Base-by-base conservation (phyloP, 2,888 invertebrate genomes). In the Agrenia bidenticulata region DNA sequence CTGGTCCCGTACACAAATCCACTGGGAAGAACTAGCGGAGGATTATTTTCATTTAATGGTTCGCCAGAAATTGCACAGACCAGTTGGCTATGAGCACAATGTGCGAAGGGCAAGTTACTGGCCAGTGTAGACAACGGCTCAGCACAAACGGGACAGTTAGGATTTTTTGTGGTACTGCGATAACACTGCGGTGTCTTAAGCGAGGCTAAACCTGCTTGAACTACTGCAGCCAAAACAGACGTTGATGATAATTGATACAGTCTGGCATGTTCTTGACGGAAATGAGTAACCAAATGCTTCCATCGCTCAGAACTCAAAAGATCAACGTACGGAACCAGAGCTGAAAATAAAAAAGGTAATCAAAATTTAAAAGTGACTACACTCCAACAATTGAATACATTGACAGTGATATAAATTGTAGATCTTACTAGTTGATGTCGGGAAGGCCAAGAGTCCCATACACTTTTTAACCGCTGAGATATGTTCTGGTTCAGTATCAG, bases 21-120 rank as follows among this genome's bases (percentile, higher is more conserved):
- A 82, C 98, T 98, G 69, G 99, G 99, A 82, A 99, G 85, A 88
- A 96, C 94, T 89, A 98, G 92, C 13, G 97, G 97, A 77, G 93
- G 94, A 83, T 98, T 97, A 81, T 98, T 91, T 80, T 98, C 97
- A 82, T 99, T 96, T 77, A 99, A 85, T 55, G 94, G 90, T 77
- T 89, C 85, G 27, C 94, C 92, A 67, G 92, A 91, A 77, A 97
- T 88, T 78, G 86, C 84, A 81, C 98, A 99, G 78, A 97, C 91
- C 61, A 97, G 86, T 61, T 94, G 87, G 72, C 96, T 96, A 81
- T 97, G 97, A 60, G 94, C 91, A 81, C 94, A 94, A 83, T 98
- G 97, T 70, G 98, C 95, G 72, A 80, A 83, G 68, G 99, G 98
- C 78, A 99, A 84, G 39, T 87, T 83, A 63, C 86, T 86, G 0